phyloP scores from a whole-genome alignment of 2,797 vertebrate genomes.

The Eleutherodactylus coqui region DNA sequence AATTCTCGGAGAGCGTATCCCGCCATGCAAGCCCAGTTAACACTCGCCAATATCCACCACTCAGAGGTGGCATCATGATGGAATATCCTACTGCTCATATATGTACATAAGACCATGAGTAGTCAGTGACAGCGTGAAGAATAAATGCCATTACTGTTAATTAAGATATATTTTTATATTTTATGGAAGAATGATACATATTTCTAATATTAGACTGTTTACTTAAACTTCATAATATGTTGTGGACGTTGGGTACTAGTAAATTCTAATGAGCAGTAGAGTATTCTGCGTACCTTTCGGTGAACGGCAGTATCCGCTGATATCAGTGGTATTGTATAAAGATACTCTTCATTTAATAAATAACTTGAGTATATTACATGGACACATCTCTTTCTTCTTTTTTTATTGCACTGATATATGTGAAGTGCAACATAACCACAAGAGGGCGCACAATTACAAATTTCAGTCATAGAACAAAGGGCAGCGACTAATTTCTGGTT shows the following conservation, averaged over 20 bases:
- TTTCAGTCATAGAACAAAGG: background rate
- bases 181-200: conserved; percentile 7
- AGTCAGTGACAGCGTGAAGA: conserved; percentile 11
- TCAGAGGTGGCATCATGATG: conserved; percentile 80
- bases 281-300: background rate
- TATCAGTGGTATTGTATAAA: background rate
- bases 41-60: conserved; percentile 79
- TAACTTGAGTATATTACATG: background rate
- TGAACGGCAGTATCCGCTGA: too few species aligned
- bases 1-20: conserved; percentile 78
- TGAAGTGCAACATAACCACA: background rate
- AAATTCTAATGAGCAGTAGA: background rate
- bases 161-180: conserved; percentile 43
- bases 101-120: background rate
- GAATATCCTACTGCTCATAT: background rate
- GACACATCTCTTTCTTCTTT: background rate
- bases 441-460: background rate
- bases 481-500: too few species aligned
- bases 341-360: background rate
- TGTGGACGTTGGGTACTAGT: background rate
- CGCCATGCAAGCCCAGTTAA: conserved; percentile 78
- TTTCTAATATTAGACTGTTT: conserved; percentile 23
- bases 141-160: background rate
- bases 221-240: background rate
- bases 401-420: background rate